These are phyloP conservation scores for Drosophila nebulosa DNA, from an alignment of 1,140 invertebrate genomes.

Conservation along the genomic window DNA sequence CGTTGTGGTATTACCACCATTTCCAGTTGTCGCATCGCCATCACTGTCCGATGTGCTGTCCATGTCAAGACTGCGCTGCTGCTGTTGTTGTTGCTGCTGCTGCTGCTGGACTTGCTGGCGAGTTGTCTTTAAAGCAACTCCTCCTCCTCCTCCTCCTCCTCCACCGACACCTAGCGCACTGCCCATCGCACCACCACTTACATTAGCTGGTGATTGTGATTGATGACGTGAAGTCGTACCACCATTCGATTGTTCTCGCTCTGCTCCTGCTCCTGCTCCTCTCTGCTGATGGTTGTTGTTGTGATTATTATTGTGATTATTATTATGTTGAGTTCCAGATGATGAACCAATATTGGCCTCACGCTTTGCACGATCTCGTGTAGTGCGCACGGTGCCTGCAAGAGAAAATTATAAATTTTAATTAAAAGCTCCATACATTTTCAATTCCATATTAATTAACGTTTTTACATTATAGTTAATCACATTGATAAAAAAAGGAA, in stretches of 20 bases:
- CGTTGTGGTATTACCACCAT: conserved; percentile 82
- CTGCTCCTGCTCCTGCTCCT: conserved; percentile 13
- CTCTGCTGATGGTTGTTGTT: conserved; percentile 34
- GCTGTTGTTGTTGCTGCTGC: conserved; percentile 42
- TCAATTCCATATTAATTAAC: too few relatives aligned
- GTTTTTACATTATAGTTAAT: too few relatives aligned
- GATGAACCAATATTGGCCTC: conserved; percentile 68
- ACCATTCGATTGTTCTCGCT: conserved; percentile 46
- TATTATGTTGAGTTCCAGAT: conserved; percentile 40
- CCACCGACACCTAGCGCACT: conserved; percentile 7
- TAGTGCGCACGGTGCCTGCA: conserved; percentile 73
- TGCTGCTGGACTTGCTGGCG: conserved; percentile 42
- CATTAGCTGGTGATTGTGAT: conserved; percentile 65
- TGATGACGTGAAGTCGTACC: conserved; percentile 33
- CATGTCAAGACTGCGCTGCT: conserved; percentile 67
- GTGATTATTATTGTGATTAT: conserved; percentile 42
- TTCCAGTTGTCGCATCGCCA: conserved; percentile 81
- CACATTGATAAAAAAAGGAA: neutral
- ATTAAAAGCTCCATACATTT: too few relatives aligned
- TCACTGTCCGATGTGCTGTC: conserved; percentile 81
- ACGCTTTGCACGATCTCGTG: conserved; percentile 79
- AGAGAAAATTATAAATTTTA: neutral
- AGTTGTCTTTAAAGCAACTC: conserved; percentile 39
- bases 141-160: neutral
- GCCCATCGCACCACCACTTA: conserved; percentile 21